Base-by-base conservation (phyloP, 2,888 invertebrate genomes). In the Limnephilus auricula region DNA sequence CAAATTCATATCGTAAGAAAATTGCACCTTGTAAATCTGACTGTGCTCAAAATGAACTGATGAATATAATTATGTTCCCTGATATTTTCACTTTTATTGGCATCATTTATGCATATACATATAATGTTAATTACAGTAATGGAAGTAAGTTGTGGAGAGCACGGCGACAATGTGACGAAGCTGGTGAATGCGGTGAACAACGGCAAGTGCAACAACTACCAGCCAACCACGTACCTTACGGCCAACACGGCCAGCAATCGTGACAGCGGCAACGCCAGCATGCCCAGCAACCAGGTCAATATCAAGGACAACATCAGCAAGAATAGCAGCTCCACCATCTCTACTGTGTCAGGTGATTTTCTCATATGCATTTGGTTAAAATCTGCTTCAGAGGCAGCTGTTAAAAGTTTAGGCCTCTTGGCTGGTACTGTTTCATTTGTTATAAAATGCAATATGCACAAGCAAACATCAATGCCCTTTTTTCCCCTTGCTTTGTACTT, bases 91-190 rank as follows among this genome's bases (percentile, higher is more conserved):
- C 9, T 65, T n/a, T 25, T 9, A 65, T 2, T 65, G 9, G 25
- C 65, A 65, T 50, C 50, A 65, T 25, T 65, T 18, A 65, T n/a
- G 6, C 25, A 65, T 65, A 1, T 50, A 15, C 31, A 31, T 40
- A n/a, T 80, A 12, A 40, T 12, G 0, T 40, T 40, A 40, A 40
- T 95, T 96, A 37, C 95, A 98, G 99, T 99, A 89, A 98, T 99
- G 97, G 99, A 99, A 95, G 98, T 99, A 82, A 99, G 99, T 0
- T 98, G 98, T 89, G 99, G 99, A 0, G 99, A 99, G 94, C 99
- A 99, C 94, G 99, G 99, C 78, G 98, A 98, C 93, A 98, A 98
- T 95, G 97, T 98, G 32, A 97, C 98, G 94, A 98, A 98, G 94
- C 95, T 99, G 92, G 98, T 98, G 91, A 96, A 97, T 94, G 98